Conservation (phyloP, 1,140 invertebrate genomes). For the Diplogasteroides magnus region DNA sequence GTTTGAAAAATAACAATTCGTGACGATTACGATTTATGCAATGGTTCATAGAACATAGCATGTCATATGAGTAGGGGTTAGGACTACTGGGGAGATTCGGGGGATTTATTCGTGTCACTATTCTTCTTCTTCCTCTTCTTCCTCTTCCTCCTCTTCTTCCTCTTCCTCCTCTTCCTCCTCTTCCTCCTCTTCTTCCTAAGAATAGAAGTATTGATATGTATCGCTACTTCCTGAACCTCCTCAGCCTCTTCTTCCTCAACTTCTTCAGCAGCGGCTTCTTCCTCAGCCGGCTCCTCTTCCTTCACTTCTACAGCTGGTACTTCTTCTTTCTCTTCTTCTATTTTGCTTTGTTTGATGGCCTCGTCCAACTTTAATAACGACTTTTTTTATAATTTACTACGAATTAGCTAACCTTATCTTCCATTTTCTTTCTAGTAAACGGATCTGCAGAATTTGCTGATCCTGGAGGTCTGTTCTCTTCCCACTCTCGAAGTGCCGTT, state of each 20-base stretch:
- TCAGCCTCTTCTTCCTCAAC: slow-evolving; percentile 38
- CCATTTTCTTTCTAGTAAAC: slow-evolving; percentile 13
- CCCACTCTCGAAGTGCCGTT: slow-evolving; percentile 50
- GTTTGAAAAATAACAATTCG: no score
- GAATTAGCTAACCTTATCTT: slow-evolving; percentile 2
- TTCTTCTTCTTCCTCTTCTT: slow-evolving; percentile 16
- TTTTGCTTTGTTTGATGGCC: slow-evolving; percentile 50
- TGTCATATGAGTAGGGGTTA: no score
- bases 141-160: slow-evolving; percentile 33
- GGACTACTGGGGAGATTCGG: no score
- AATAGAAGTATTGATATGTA: slow-evolving; percentile 3
- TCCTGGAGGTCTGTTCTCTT: slow-evolving; percentile 52
- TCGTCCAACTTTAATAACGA: slow-evolving; percentile 24
- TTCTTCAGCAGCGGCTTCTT: slow-evolving; percentile 28
- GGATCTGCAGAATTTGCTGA: slow-evolving; percentile 45
- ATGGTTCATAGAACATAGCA: no score
- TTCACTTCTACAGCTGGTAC: slow-evolving; percentile 27
- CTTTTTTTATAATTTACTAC: slow-evolving; percentile 1
- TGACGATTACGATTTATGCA: no score
- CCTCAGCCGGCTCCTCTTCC: slow-evolving; percentile 19
- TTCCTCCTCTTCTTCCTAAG: slow-evolving; percentile 40
- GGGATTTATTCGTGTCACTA: not conserved
- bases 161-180: slow-evolving; percentile 48
- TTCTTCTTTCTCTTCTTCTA: slow-evolving; percentile 46
- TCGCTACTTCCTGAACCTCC: slow-evolving; percentile 24